phyloP scores from a whole-genome alignment of 2,888 invertebrate species.

The Petrolisthes manimaculis region DNA sequence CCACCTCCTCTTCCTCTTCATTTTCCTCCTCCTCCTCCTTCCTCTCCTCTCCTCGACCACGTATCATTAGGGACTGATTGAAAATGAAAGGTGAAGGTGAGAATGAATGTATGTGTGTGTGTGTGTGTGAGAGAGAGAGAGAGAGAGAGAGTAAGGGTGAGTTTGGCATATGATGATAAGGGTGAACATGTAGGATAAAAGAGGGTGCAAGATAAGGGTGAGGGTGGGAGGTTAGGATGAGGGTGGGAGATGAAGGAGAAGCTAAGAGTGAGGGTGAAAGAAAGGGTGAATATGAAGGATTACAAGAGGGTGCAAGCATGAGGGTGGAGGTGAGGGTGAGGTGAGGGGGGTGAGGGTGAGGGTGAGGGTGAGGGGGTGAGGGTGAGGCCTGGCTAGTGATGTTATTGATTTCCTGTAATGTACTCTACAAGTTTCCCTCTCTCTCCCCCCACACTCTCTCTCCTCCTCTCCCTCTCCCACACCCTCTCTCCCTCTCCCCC shows the following conservation, averaged over 20 bases:
- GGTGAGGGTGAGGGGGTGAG: not conserved
- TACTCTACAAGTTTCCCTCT: too few relatives aligned
- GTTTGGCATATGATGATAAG: not conserved
- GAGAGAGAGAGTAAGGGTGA: constrained; percentile 17
- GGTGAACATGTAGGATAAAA: not conserved
- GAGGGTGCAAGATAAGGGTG: not conserved
- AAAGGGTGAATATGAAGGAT: not conserved
- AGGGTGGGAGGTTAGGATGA: not conserved
- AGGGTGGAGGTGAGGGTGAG: not conserved
- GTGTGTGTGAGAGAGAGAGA: constrained; percentile 23
- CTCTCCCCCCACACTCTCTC: not conserved
- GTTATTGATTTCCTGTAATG: too few relatives aligned
- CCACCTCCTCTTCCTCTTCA: not conserved
- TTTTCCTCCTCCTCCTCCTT: not conserved
- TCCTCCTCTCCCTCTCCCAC: not conserved
- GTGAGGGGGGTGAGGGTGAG: not conserved
- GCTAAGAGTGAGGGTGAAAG: not conserved
- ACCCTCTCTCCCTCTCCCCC: not conserved
- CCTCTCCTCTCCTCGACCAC: constrained; percentile 2
- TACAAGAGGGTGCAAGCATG: not conserved
- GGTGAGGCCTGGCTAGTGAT: not conserved
- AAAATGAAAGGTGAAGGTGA: not conserved
- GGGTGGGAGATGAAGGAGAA: not conserved
- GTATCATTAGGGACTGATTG: not conserved
- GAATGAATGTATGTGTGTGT: constrained; percentile 13